phyloP scores from a whole-genome alignment of 2,888 invertebrate genomes.

The Agrotis clavis region DNA sequence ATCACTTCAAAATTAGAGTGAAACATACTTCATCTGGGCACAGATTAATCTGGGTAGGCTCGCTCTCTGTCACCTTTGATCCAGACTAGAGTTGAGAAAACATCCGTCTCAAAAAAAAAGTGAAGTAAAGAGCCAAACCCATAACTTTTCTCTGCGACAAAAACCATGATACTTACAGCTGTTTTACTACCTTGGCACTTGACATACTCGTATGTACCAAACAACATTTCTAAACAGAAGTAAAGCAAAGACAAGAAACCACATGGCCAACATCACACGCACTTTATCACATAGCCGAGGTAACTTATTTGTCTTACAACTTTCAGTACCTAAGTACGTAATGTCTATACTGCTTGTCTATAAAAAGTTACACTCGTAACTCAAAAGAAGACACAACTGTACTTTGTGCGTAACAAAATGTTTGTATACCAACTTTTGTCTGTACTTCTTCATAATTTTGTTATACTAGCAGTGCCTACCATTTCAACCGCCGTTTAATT shows the following conservation, averaged over 20 bases:
- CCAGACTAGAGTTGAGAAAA: too few relatives aligned
- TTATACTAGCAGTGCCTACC: too few relatives aligned
- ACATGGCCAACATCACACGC: slow-evolving; percentile 31
- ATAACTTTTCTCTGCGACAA: not conserved
- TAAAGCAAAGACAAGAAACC: slow-evolving; percentile 6
- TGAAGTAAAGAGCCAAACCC: not conserved
- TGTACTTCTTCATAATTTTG: not conserved
- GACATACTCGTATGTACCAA: not conserved
- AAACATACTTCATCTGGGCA: too few relatives aligned
- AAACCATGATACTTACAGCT: not conserved
- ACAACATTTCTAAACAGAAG: slow-evolving; percentile 4
- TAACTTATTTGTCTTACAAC: slow-evolving; percentile 13
- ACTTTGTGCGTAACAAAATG: slow-evolving; percentile 7
- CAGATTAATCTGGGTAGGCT: too few relatives aligned
- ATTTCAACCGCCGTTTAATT: too few relatives aligned
- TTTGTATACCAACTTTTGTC: not conserved
- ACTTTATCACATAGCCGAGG: slow-evolving; percentile 15
- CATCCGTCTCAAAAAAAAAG: too few relatives aligned
- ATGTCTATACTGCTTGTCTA: slow-evolving; percentile 29
- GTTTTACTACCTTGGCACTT: slow-evolving; percentile 1
- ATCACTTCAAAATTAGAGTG: too few relatives aligned
- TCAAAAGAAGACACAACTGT: slow-evolving; percentile 7
- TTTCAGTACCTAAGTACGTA: slow-evolving; percentile 17
- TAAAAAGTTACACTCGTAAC: slow-evolving; percentile 39
- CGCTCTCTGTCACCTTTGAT: too few relatives aligned